These are phyloP conservation scores for Antechinus flavipes DNA, from an alignment of 2,113 vertebrate species.

Conservation along the genomic window DNA sequence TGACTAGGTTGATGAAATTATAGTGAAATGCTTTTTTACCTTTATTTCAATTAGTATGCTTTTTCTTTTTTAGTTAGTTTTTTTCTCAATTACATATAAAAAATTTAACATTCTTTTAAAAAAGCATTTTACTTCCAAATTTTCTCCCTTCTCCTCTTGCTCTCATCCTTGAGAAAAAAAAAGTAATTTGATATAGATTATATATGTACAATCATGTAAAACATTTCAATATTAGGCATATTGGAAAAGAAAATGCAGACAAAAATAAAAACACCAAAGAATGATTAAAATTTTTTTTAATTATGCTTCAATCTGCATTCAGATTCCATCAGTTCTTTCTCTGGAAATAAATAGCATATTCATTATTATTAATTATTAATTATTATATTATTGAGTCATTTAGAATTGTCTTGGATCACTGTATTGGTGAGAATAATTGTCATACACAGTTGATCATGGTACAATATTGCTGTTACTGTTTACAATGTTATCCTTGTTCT, in stretches of 20 bases:
- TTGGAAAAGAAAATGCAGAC: not conserved
- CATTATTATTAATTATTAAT: not conserved
- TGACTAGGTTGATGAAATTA: not conserved
- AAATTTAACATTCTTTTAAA: not conserved
- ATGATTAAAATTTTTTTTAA: not conserved
- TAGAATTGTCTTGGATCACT: not conserved
- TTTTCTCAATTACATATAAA: not conserved
- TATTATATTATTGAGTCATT: not conserved
- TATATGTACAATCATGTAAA: not conserved
- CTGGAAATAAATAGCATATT: not conserved
- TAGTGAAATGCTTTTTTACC: not conserved
- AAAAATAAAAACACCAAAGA: not conserved
- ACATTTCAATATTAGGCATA: not conserved
- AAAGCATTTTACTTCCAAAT: not conserved
- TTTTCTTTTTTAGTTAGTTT: not conserved
- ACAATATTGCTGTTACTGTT: not conserved
- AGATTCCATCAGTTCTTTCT: not conserved
- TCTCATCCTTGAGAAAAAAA: not conserved
- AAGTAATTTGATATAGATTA: not conserved
- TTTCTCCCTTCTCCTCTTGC: not conserved
- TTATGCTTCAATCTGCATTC: not conserved
- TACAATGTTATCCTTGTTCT: not conserved
- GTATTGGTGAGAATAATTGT: not conserved
- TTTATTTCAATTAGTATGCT: not conserved
- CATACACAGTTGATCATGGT: not conserved